Percentiles rank a stretch among this genome's conserved stretches.
These are phyloP conservation scores for Himalopsyche kuldschensis DNA, from an alignment of 2,888 invertebrate species.

Conservation along the genomic window DNA sequence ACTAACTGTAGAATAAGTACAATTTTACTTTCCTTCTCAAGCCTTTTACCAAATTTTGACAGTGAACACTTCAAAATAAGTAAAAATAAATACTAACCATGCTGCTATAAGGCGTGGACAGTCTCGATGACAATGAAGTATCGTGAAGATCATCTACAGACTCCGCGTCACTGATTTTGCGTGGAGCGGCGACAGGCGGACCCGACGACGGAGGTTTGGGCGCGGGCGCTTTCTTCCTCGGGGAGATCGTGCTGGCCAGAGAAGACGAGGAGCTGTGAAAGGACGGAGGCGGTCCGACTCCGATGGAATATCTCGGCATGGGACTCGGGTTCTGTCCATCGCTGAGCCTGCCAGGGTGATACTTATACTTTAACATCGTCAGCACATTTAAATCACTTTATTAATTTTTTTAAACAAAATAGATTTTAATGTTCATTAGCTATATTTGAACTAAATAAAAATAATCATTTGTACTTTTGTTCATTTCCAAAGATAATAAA, in stretches of 20 bases:
- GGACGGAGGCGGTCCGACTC: constrained; percentile 7
- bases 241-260: constrained; percentile 42
- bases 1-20: too few species aligned
- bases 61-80: too few species aligned
- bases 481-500: background rate
- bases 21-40: too few species aligned
- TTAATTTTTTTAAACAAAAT: background rate
- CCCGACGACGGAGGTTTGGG: constrained; percentile 67
- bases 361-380: constrained; percentile 18
- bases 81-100: constrained; percentile 44
- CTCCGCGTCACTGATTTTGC: background rate
- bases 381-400: background rate
- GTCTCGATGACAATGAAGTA: constrained; percentile 43
- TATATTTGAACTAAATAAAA: background rate
- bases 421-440: background rate
- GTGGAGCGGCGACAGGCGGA: constrained; percentile 12
- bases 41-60: too few species aligned
- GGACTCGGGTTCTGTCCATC: constrained; percentile 20
- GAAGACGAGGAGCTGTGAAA: constrained; percentile 33
- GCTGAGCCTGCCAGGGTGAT: constrained; percentile 9
- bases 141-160: constrained; percentile 26
- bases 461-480: background rate
- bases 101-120: constrained; percentile 46
- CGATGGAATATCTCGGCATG: constrained; percentile 9
- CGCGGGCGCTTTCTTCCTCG: constrained; percentile 69